A percentile compares a stretch with the other conserved stretches of the same genome.
phyloP scores from a whole-genome alignment of 2,797 vertebrate genomes.

The Sparus aurata region DNA sequence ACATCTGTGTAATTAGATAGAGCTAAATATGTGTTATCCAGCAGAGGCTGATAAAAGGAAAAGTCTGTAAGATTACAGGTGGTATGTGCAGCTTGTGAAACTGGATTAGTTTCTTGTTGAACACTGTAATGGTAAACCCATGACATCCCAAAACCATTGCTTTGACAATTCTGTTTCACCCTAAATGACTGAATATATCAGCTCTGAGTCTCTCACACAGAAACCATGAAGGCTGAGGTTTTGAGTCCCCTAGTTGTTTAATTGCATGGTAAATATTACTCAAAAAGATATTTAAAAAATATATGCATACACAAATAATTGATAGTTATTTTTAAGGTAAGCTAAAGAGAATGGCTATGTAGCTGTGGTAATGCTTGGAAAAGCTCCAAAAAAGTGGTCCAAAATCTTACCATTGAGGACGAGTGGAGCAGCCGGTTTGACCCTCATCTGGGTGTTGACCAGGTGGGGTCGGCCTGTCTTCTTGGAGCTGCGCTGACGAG shows the following conservation, averaged over 20 bases:
- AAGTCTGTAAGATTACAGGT: constrained; percentile 15
- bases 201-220: background rate
- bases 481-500: constrained; percentile 92
- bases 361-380: background rate
- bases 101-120: constrained; percentile 10
- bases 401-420: constrained; percentile 87
- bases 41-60: background rate
- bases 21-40: constrained; percentile 25
- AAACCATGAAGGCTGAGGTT: background rate
- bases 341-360: background rate
- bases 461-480: constrained; percentile 88
- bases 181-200: background rate
- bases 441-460: constrained; percentile 96
- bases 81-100: constrained; percentile 24
- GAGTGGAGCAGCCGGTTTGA: constrained; percentile 89
- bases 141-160: background rate
- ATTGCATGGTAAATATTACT: background rate
- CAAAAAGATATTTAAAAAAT: background rate
- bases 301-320: background rate
- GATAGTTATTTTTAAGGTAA: background rate
- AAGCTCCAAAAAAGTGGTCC: accelerated
- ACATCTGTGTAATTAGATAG: constrained; percentile 27
- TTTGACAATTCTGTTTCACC: background rate
- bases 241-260: background rate
- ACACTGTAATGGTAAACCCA: background rate